Evolutionary conservation across 2,888 invertebrate species (phyloP), one percentile per base, ranked within the genome.

Genomic region (Parnassius smintheus): DNA sequence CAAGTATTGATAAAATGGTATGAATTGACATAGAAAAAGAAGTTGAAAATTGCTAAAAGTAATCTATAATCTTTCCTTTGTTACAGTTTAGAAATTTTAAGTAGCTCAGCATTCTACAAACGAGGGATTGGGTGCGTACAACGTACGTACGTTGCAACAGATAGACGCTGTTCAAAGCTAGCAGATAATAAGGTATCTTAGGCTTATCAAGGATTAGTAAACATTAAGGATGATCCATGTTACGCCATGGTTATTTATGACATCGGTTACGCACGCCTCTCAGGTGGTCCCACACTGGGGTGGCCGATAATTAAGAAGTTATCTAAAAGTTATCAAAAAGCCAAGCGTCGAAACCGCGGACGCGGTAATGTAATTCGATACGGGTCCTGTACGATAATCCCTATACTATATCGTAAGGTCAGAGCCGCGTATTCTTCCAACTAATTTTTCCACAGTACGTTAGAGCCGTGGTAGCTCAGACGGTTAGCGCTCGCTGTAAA

Each of bases 181-280:
- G 73, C 70, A 68, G 70, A 70, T 72, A 72, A 73, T 52, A 55
- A 63, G 50, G 73, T 65, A 68, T 77, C 72, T 75, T 63, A 60
- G 66, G 77, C 81, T 88, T 88, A 89, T 87, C 86, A 79, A 71
- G 75, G 81, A 78, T 84, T 82, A 81, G 66, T 71, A 72, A 75
- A 74, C 73, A 73, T 72, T 73, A 69, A 75, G 72, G 81, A 81
- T 86, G 81, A 88, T 87, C 86, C 80, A 72, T 68, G 75, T 88
- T 89, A 81, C 87, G 85, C 83, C 85, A 86, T 75, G 66, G 72
- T 80, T 83, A 86, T 89, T 90, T 87, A 89, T 77, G 83, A 82
- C 81, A 77, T 76, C 74, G 79, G 79, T 77, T 79, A 78, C 74
- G 70, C 72, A 72, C 71, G 62, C 64, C 77, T 74, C 82, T 81